Base-by-base conservation (phyloP, 2,888 invertebrate species). In the Sesamia inferens region DNA sequence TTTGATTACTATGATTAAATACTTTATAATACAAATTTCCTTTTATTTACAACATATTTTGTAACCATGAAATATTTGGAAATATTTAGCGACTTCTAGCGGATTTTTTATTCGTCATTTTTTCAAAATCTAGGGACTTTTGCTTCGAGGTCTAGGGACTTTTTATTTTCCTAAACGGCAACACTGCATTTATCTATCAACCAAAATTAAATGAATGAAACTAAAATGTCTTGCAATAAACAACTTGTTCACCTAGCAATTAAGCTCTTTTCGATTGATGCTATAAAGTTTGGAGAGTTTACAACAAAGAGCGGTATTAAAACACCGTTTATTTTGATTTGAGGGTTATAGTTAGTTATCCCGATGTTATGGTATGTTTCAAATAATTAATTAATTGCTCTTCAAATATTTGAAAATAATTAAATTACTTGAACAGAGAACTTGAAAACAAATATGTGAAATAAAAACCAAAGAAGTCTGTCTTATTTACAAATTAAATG, bases 301-400 rank as follows among this genome's bases (percentile, higher is more conserved):
- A 97, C 97, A 83, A 98, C 99, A 76, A 99, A 99, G 97, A 97
- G 98, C 88, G 99, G 99, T 5, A 96, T 99, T 58, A 97, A 97
- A 92, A 99, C 99, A 14, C 99, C 99, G 97, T 99, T 71, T 99
- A 99, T 93, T 98, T 99, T 92, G 99, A 99, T 95, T 96, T 99
- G 76, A 97, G 99, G 86, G 98, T 99, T 67, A 98, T 99, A 85
- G 98, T 99, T 67, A 99, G 99, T 74, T 97, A 98, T 91, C 99
- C 99, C 0, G 97, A 97, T 89, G 93, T 99, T 75, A 97, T 99
- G 98, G 99, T 99, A 96, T 95, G 55, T 70, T 42, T 42, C 13
- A 55, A 44, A 48, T 54, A 5, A 13, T 51, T 39, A 16, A n/a
- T 55, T 8, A 31, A 14, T 22, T 39, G 8, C 0, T 13, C n/a